A percentile compares a stretch with the other conserved stretches of the same genome.
phyloP scores from a whole-genome alignment of 2,888 invertebrate species.

The Pogonocherus hispidulus region DNA sequence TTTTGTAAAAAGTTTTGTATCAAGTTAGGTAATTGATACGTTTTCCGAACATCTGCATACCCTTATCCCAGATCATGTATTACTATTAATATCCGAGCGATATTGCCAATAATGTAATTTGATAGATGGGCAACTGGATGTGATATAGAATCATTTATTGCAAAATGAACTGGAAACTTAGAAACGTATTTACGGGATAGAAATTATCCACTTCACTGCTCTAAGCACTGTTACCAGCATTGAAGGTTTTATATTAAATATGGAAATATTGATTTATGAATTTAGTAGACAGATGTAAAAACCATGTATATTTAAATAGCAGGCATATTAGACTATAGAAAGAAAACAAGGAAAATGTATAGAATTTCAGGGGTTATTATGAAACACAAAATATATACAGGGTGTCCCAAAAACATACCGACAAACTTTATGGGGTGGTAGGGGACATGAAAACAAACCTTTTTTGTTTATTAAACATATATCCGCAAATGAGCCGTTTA shows the following conservation, averaged over 20 bases:
- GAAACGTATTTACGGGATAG: constrained; percentile 54
- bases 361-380: no score
- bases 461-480: no score
- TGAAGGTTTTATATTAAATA: constrained; percentile 19
- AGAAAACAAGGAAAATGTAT: not conserved
- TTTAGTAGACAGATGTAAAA: not conserved
- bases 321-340: not conserved
- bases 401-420: no score
- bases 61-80: constrained; percentile 41
- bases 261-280: constrained; percentile 24
- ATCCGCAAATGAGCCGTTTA: no score
- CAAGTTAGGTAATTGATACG: constrained; percentile 29
- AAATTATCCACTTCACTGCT: constrained; percentile 46
- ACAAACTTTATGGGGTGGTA: no score
- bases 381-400: no score
- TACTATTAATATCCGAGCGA: constrained; percentile 48
- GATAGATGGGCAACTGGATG: constrained; percentile 57
- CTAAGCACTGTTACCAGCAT: constrained; percentile 16
- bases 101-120: constrained; percentile 56
- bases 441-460: no score
- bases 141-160: constrained; percentile 53
- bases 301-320: not conserved
- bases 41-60: constrained; percentile 51
- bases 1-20: not conserved
- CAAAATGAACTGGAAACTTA: constrained; percentile 55